Evolutionary conservation across 1,140 invertebrate species (phyloP).

Genomic region (Pseudachorutes palmiensis): DNA sequence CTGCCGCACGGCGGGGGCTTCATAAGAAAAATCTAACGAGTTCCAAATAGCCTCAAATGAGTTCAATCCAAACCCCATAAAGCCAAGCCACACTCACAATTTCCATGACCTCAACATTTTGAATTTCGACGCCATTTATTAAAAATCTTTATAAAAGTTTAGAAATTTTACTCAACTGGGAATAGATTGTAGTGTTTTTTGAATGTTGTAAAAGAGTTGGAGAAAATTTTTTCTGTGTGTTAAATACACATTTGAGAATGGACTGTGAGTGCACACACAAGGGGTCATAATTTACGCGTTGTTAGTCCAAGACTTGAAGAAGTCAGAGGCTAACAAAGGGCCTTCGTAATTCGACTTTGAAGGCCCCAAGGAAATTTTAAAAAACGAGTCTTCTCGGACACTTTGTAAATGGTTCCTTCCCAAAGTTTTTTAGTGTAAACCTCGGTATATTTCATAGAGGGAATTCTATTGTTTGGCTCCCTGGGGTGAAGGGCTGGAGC

Average conservation of each 20-base stretch:
- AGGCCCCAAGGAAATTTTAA: not conserved
- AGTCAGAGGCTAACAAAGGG: no score
- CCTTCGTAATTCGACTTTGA: not conserved
- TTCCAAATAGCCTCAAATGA: not conserved
- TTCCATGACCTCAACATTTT: no score
- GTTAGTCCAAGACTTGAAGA: not conserved
- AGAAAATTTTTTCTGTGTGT: not conserved
- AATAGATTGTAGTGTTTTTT: no score
- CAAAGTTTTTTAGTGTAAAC: not conserved
- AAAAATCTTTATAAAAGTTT: no score
- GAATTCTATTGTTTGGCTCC: conserved; percentile 7
- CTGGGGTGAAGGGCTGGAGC: not conserved
- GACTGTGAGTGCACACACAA: not conserved
- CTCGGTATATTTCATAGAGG: not conserved
- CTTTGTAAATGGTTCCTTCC: not conserved
- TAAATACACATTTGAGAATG: not conserved
- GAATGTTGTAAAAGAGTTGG: no score
- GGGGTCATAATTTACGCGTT: conserved; percentile 7
- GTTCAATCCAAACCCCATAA: not conserved
- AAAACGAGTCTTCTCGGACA: not conserved
- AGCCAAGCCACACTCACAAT: no score
- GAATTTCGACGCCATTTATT: no score
- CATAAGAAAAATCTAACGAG: not conserved
- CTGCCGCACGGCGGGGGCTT: not conserved
- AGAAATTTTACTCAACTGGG: no score